These are phyloP conservation scores for Ochotona princeps DNA, from an alignment of 2,113 vertebrate species.

Conservation along the genomic window DNA sequence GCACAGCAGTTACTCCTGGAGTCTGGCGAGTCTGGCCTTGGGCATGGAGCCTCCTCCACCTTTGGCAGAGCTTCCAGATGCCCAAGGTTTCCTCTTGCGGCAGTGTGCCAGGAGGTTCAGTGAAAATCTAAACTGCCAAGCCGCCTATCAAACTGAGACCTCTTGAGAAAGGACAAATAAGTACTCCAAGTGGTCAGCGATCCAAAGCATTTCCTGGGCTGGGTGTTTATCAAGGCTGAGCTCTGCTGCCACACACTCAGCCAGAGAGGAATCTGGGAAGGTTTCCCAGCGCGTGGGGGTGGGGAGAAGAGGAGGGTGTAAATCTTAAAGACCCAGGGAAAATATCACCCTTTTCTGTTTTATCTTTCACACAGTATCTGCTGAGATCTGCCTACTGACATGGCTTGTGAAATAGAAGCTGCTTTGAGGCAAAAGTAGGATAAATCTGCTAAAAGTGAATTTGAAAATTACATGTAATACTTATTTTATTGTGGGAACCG, in stretches of 20 bases:
- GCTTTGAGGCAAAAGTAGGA: conserved; percentile 55
- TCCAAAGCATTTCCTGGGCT: conserved; percentile 85
- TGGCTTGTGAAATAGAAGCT: conserved; percentile 26
- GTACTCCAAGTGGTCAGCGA: conserved; percentile 82
- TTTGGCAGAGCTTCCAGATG: conserved; percentile 16
- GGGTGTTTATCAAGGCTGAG: conserved; percentile 83
- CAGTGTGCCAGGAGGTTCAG: conserved; percentile 74
- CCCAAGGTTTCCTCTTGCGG: conserved; percentile 64
- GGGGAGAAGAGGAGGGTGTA: conserved; percentile 53
- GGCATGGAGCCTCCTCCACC: background rate
- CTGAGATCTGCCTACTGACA: conserved; percentile 72
- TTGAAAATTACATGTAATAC: conserved; percentile 32
- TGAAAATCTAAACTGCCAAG: conserved; percentile 69
- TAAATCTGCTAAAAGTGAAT: background rate
- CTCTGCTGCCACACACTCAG: conserved; percentile 78
- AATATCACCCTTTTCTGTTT: conserved; percentile 46
- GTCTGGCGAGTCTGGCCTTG: conserved; percentile 24
- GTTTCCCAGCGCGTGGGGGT: conserved; percentile 75
- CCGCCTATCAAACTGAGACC: conserved; percentile 70
- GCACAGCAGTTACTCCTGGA: background rate
- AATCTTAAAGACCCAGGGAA: conserved; percentile 53
- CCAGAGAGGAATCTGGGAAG: conserved; percentile 78
- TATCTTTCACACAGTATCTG: conserved; percentile 49
- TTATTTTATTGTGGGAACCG: conserved; percentile 56
- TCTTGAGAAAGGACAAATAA: conserved; percentile 78